A percentile compares a stretch with the other conserved stretches of the same genome.
Evolutionary conservation across 2,113 vertebrate genomes (phyloP).

Genomic region (Struthidea cinerea): DNA sequence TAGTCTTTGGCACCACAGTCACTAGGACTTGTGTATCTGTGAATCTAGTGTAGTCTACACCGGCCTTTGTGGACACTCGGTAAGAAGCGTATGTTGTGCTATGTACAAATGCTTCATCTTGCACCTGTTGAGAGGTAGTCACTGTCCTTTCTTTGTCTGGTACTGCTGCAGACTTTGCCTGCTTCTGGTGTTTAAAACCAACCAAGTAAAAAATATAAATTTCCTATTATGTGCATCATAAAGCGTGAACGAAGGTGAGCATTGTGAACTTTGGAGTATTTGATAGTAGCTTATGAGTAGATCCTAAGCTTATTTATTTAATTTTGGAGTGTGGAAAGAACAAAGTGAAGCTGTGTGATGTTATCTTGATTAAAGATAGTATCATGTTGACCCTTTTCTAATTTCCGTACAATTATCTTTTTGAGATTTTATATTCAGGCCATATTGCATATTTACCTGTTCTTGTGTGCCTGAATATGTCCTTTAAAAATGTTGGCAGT

Average conservation of each 20-base stretch:
- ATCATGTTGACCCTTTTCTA: neutral
- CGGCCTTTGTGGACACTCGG: neutral
- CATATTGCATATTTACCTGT: neutral
- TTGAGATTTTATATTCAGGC: neutral
- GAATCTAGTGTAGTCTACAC: rapidly evolving
- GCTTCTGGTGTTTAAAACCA: neutral
- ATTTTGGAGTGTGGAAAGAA: neutral
- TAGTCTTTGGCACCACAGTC: neutral
- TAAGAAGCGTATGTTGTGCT: neutral
- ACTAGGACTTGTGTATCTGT: neutral
- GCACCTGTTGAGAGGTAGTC: neutral
- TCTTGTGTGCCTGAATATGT: neutral
- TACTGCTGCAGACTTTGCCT: neutral
- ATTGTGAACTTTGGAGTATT: neutral
- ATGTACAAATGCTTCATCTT: rapidly evolving
- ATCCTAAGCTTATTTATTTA: neutral
- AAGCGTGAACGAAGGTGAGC: neutral
- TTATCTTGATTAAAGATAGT: neutral
- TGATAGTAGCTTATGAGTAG: neutral
- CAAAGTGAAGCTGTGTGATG: neutral
- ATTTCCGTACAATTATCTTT: neutral
- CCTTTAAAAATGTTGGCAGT: neutral
- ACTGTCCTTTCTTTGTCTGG: neutral
- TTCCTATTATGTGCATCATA: neutral
- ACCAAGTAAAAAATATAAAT: neutral